These are phyloP conservation scores for Apodemus agrarius DNA, from an alignment of 2,797 vertebrate species.

Conservation along the genomic window DNA sequence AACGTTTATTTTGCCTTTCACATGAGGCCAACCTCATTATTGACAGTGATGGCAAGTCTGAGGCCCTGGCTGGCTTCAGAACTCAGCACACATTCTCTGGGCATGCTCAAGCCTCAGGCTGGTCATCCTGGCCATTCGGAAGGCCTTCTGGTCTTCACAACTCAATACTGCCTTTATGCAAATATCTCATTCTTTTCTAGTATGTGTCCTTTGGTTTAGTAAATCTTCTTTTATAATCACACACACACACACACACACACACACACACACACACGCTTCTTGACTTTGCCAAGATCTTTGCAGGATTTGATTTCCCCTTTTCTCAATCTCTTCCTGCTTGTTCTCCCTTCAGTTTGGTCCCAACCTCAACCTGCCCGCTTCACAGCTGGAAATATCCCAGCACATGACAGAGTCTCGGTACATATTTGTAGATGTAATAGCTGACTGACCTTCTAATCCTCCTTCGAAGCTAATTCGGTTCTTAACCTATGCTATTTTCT, in stretches of 20 bases:
- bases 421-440: background rate
- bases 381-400: background rate
- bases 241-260: background rate
- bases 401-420: background rate
- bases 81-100: too few relatives aligned
- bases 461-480: conserved; percentile 43
- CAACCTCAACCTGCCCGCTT: background rate
- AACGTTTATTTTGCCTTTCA: background rate
- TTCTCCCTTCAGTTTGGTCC: background rate
- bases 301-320: background rate
- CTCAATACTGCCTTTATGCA: background rate
- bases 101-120: background rate
- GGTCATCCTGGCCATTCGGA: background rate
- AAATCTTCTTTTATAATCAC: background rate
- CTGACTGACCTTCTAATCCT: background rate
- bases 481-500: conserved; percentile 43
- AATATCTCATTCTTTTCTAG: background rate
- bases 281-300: background rate
- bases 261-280: background rate
- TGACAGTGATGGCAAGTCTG: too few relatives aligned
- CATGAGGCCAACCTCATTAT: background rate
- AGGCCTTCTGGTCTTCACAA: background rate
- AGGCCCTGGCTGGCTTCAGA: background rate
- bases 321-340: background rate
- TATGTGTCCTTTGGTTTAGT: background rate